Evolutionary conservation across 2,113 vertebrate genomes (phyloP).

Genomic region (Lagenorhynchus albirostris): DNA sequence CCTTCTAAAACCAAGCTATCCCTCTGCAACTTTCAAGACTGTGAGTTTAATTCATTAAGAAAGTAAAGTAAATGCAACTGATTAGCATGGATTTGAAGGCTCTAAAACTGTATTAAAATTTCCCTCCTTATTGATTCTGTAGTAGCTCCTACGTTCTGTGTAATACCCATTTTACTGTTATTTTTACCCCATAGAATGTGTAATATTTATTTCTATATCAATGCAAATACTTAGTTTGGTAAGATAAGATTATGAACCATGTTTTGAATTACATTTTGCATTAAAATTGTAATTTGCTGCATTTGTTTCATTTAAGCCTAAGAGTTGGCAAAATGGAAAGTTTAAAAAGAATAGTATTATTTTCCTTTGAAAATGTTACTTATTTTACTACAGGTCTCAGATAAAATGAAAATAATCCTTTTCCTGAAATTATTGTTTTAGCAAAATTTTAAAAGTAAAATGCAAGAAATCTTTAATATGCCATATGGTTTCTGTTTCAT

Average conservation of each 20-base stretch:
- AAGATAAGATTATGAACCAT: background rate
- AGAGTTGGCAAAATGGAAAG: slow-evolving; percentile 39
- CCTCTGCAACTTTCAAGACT: background rate
- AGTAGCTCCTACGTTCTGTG: background rate
- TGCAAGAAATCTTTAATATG: slow-evolving; percentile 29
- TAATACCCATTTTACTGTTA: background rate
- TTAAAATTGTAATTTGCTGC: slow-evolving; percentile 41
- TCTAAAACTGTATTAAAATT: background rate
- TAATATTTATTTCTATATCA: slow-evolving; percentile 47
- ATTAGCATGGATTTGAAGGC: slow-evolving; percentile 43
- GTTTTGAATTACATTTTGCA: slow-evolving; percentile 51
- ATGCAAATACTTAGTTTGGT: background rate
- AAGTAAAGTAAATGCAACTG: background rate
- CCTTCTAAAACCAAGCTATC: background rate
- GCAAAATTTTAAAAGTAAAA: slow-evolving; percentile 59
- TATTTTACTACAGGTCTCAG: slow-evolving; percentile 13
- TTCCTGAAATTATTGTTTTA: slow-evolving; percentile 6
- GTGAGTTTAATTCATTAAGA: slow-evolving; percentile 3
- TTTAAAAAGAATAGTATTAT: background rate
- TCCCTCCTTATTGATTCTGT: slow-evolving; percentile 32
- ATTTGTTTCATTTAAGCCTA: slow-evolving; percentile 48
- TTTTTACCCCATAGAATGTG: background rate
- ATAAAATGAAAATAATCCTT: slow-evolving; percentile 56
- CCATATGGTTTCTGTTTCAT: slow-evolving; percentile 57
- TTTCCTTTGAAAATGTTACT: background rate